Evolutionary conservation across 2,888 invertebrate species (phyloP).

Genomic region (Hipparchia semele): DNA sequence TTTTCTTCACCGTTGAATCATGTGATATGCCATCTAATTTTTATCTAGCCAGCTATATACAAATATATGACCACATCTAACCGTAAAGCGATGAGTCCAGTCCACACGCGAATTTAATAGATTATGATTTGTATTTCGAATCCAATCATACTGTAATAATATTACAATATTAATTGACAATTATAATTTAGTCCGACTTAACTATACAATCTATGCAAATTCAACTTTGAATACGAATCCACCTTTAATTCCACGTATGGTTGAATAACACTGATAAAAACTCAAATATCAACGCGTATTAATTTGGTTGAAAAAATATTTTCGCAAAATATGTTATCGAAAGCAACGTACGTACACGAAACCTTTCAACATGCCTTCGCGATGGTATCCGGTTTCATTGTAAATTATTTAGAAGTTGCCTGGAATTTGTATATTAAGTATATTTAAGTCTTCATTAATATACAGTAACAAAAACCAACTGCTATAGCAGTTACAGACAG

Average conservation of each 20-base stretch:
- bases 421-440: constrained; percentile 60
- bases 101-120: neutral
- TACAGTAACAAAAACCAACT: constrained; percentile 65
- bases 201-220: neutral
- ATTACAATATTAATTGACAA: neutral
- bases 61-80: too few species aligned
- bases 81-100: neutral
- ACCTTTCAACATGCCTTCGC: constrained; percentile 3
- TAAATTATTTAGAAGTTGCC: constrained; percentile 77
- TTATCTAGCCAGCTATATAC: neutral
- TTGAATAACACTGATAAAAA: too few species aligned
- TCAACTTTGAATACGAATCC: neutral
- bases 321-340: neutral
- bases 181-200: neutral
- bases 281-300: too few species aligned
- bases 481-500: constrained; percentile 37
- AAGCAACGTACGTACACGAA: constrained; percentile 6
- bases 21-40: too few species aligned
- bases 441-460: constrained; percentile 65
- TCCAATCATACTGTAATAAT: neutral
- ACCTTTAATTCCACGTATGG: too few species aligned
- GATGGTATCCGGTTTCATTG: constrained; percentile 67
- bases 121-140: neutral
- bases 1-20: too few species aligned
- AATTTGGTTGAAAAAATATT: neutral